A percentile compares a stretch with the other conserved stretches of the same genome.
Conservation (phyloP, 92 coral and sea anemone species). For the Porites divaricata region DNA sequence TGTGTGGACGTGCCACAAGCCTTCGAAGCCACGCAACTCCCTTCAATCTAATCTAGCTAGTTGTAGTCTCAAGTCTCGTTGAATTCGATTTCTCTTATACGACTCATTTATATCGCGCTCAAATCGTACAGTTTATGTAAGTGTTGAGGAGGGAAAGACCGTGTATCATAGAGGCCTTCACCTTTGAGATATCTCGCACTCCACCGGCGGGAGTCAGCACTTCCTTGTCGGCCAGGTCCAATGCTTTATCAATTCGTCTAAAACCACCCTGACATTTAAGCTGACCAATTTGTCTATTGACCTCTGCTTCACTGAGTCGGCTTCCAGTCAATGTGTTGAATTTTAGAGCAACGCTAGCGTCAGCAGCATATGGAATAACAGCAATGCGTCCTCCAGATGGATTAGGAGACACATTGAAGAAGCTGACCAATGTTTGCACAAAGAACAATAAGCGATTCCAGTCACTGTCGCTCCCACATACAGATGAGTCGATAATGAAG, state of each 20-base stretch:
- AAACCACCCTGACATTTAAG: not conserved
- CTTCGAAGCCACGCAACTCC: too few relatives aligned
- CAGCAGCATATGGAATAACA: conserved; percentile 54
- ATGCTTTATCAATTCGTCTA: conserved; percentile 8
- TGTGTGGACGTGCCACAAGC: too few relatives aligned
- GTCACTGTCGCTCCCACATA: conserved; percentile 71
- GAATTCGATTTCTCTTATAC: too few relatives aligned
- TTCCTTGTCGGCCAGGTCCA: conserved; percentile 1
- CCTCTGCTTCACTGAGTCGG: conserved; percentile 46
- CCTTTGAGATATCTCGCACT: not conserved
- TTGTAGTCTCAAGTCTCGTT: too few relatives aligned
- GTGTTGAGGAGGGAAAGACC: too few relatives aligned
- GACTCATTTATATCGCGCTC: too few relatives aligned
- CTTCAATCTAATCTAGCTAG: too few relatives aligned
- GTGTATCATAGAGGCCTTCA: not conserved
- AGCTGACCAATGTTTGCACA: conserved; percentile 64
- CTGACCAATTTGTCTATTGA: not conserved
- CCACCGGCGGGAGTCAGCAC: conserved; percentile 3
- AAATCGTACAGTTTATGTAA: too few relatives aligned
- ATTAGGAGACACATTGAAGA: conserved; percentile 61
- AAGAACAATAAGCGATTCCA: conserved; percentile 68
- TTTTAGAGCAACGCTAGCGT: conserved; percentile 61
- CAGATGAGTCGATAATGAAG: conserved; percentile 79
- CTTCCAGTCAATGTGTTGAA: conserved; percentile 74
- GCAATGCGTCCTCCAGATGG: conserved; percentile 65